phyloP scores from a whole-genome alignment of 2,888 invertebrate species.

The Euplagia quadripunctaria region DNA sequence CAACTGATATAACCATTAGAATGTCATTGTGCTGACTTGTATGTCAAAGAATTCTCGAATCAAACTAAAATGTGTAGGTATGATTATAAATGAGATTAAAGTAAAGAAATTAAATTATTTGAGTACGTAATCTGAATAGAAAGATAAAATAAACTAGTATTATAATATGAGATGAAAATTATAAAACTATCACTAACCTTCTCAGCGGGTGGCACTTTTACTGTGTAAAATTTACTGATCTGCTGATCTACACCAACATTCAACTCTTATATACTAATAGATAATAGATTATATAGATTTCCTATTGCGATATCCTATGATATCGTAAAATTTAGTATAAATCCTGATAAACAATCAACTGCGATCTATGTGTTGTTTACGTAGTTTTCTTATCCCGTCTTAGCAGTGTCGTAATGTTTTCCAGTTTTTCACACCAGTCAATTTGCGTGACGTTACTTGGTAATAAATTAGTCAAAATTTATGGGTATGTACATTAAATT shows the following conservation, averaged over 20 bases:
- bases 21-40: neutral
- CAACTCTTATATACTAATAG: constrained; percentile 15
- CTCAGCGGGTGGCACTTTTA: neutral
- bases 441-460: neutral
- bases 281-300: constrained; percentile 9
- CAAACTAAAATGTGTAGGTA: neutral
- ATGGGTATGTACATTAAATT: no score
- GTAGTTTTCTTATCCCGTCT: neutral
- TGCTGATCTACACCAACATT: constrained; percentile 3
- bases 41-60: neutral
- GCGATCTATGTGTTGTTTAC: neutral
- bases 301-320: constrained; percentile 6
- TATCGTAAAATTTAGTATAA: constrained; percentile 17
- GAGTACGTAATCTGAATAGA: neutral
- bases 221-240: constrained; percentile 4
- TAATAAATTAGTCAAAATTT: neutral
- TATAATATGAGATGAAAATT: neutral
- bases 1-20: no score
- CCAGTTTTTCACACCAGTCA: neutral
- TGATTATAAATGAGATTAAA: neutral
- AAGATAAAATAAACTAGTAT: neutral
- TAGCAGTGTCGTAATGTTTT: neutral
- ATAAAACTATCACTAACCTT: constrained; percentile 14
- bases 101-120: neutral
- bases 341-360: constrained; percentile 7